Conservation (phyloP, 2,113 vertebrate genomes). For the Malaclemys terrapin region DNA sequence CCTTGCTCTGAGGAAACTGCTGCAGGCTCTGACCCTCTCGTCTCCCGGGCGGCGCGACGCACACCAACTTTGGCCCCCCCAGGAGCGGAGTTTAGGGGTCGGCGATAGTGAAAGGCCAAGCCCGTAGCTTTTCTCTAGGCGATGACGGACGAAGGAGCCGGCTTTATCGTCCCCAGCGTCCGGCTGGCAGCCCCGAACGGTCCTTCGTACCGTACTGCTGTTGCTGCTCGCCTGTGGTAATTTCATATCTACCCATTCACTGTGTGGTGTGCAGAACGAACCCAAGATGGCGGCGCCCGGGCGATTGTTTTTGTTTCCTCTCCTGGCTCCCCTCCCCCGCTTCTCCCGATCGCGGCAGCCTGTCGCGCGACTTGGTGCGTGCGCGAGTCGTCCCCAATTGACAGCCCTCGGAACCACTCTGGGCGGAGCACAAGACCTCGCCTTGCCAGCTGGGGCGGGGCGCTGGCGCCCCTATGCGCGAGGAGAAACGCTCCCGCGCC, state of each 20-base stretch:
- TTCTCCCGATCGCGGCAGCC: background rate
- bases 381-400: background rate
- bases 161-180: constrained; percentile 57
- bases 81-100: constrained; percentile 33
- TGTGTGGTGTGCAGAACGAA: constrained; percentile 68
- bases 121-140: background rate
- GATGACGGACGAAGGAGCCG: constrained; percentile 9
- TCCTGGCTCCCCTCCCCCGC: constrained; percentile 38
- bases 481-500: background rate
- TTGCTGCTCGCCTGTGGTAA: constrained; percentile 67
- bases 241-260: constrained; percentile 83
- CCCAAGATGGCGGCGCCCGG: constrained; percentile 91
- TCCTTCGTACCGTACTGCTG: constrained; percentile 62
- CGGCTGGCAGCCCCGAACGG: constrained; percentile 42
- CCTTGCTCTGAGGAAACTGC: background rate
- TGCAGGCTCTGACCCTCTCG: background rate
- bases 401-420: rapidly evolving
- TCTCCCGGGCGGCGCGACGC: constrained; percentile 47
- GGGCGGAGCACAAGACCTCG: rapidly evolving
- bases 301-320: constrained; percentile 88
- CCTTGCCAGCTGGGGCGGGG: background rate
- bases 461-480: background rate
- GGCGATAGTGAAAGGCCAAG: constrained; percentile 52
- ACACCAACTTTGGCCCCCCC: constrained; percentile 67
- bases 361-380: constrained; percentile 53